phyloP scores from a whole-genome alignment of 2,888 invertebrate genomes.

The Limnephilus rhombicus region DNA sequence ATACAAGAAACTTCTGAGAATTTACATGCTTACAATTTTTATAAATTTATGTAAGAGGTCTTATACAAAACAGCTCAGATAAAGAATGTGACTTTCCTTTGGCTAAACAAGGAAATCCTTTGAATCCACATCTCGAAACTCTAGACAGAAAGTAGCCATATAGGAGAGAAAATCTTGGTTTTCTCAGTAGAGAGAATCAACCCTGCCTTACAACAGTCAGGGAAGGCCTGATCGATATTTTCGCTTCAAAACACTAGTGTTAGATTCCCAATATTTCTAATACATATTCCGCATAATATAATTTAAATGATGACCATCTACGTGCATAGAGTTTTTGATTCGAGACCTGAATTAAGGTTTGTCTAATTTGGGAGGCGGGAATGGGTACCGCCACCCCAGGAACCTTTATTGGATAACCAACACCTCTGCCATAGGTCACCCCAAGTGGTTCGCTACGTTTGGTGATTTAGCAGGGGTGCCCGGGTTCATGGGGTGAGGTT shows the following conservation, averaged over 20 bases:
- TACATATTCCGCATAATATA: not conserved
- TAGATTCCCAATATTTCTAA: not conserved
- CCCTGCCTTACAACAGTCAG: not conserved
- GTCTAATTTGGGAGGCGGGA: no score
- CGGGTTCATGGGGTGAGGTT: no score
- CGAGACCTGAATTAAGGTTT: no score
- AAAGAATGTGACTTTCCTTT: slow-evolving; percentile 32
- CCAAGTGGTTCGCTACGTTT: no score
- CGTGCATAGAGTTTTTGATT: not conserved
- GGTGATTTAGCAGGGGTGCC: no score
- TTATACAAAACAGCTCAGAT: not conserved
- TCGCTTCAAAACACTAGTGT: not conserved
- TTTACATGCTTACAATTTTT: not conserved
- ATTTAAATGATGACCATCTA: not conserved
- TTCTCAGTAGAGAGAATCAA: not conserved
- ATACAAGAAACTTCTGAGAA: not conserved
- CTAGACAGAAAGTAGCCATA: not conserved
- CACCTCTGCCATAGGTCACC: no score
- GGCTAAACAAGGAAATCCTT: slow-evolving; percentile 14
- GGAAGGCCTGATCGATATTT: not conserved
- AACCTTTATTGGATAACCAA: no score
- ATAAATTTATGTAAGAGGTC: not conserved
- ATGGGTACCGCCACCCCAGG: no score
- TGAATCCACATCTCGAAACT: slow-evolving; percentile 20
- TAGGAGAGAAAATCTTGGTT: not conserved